These are phyloP conservation scores for Drosophila biarmipes DNA, from an alignment of 1,140 invertebrate genomes.

Conservation along the genomic window DNA sequence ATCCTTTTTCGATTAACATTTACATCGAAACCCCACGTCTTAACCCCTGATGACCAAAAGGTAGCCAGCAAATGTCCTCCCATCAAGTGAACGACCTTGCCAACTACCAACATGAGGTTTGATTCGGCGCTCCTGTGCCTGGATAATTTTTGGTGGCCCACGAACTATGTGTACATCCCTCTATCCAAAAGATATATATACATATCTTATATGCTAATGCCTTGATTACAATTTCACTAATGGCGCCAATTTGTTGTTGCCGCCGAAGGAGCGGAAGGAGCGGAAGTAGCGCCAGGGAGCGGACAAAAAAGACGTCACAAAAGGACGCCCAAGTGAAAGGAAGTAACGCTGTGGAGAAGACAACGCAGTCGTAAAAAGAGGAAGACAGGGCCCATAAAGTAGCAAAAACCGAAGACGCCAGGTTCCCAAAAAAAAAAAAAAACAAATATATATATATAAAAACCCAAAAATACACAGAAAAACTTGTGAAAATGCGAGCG, in stretches of 20 bases:
- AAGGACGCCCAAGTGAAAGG: slow-evolving; percentile 21
- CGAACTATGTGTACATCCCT: slow-evolving; percentile 1
- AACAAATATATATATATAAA: slow-evolving; percentile 14
- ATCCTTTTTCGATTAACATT: background rate
- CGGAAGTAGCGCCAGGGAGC: slow-evolving; percentile 38
- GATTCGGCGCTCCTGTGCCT: background rate
- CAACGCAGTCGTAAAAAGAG: slow-evolving; percentile 24
- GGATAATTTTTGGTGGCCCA: slow-evolving; percentile 20
- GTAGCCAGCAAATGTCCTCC: background rate
- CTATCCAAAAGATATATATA: slow-evolving; percentile 6
- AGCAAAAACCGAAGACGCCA: slow-evolving; percentile 39
- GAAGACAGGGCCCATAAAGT: slow-evolving; percentile 27
- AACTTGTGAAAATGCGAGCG: slow-evolving; percentile 2
- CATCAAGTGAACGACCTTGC: slow-evolving; percentile 34
- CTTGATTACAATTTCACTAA: slow-evolving; percentile 76
- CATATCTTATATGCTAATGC: slow-evolving; percentile 36
- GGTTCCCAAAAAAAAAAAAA: slow-evolving; percentile 15
- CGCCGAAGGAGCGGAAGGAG: slow-evolving; percentile 34
- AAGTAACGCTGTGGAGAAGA: slow-evolving; percentile 5
- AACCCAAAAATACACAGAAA: slow-evolving; percentile 8
- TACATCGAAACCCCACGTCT: background rate
- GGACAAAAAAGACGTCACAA: slow-evolving; percentile 42
- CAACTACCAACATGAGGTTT: slow-evolving; percentile 22
- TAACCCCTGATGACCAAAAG: background rate
- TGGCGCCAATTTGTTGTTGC: slow-evolving; percentile 74